Base-by-base conservation (phyloP, 1,140 invertebrate species). In the Venustaconcha ellipsiformis region DNA sequence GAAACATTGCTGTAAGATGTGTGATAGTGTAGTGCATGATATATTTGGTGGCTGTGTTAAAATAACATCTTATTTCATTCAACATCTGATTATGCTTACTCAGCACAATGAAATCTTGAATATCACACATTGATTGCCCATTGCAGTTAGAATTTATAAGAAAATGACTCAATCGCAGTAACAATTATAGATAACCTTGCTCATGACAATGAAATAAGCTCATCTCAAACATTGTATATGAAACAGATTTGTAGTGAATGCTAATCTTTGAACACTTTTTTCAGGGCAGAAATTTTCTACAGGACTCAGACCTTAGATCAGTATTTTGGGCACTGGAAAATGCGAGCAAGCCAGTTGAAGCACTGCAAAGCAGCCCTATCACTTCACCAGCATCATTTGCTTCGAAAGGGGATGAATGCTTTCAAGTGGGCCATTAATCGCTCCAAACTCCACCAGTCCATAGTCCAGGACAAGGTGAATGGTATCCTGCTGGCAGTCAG, bases 401-500 rank as follows among this genome's bases (percentile, higher is more conserved):
- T 83, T 18, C 66, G 69, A 59, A 83, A 83, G 68, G 81, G 79
- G 15, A 83, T 83, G 81, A 79, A 79, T 67, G 81, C 78, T 13
- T 83, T 83, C 18, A 79, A 76, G 62, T 83, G 81, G 81, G 79
- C 81, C 5, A 83, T 83, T 23, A 83, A 79, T 72, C 65, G 81
- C 1, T 80, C 79, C 1, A 77, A 74, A n/a, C 76, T 83, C 15
- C 77, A 80, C 37, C 72, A 79, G 56, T 79, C 74, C 20, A 83
- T 83, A 2, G 69, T 80, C 15, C 79, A 83, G 70, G 71, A 76
- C 14, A 76, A 78, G 30, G 68, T 80, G n/a, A 83, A 72, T 48
- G 67, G 56, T 8, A 77, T 79, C 56, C 55, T 78, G n/a, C 48
- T 80, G 13, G 30, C 67, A 6, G 60, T 76, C 14, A 72, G 60